Evolutionary conservation across 2,888 invertebrate species (phyloP), one percentile per base, ranked within the genome.

Genomic region (Desoria tigrina): DNA sequence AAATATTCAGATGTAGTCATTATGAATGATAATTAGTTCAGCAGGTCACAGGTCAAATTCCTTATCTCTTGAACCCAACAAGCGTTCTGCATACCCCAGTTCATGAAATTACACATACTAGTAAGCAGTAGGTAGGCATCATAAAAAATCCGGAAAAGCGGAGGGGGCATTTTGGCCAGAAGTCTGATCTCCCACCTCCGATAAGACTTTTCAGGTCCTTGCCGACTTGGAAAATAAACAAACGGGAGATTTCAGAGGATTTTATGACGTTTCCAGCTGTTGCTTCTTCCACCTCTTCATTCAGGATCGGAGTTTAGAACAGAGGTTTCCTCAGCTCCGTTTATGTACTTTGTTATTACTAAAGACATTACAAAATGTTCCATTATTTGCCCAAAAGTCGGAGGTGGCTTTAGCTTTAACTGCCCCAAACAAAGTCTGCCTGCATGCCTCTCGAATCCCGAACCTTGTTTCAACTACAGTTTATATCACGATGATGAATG

Each of bases 151-250:
- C n/a, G n/a, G n/a, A n/a, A 45, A 16, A 21, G 9, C 6, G 45
- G 45, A 45, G 21, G 45, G 45, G 6, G 16, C 16, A 18, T 45
- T 45, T 21, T 45, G 45, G 45, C 45, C 45, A 45, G 21, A 45
- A 45, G 32, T 32, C 32, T 32, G 45, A 21, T 45, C 45, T 16
- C 21, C 45, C 45, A 45, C 16, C 45, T 45, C 16, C 45, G 16
- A 45, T 16, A 45, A 45, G 45, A 18, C 45, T 45, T 45, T 39
- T 45, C 6, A 45, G 45, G 45, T 18, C 45, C 23, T 42, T 24
- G 57, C 57, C 57, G 57, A 57, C 57, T 18, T 28, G 39, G 28
- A 57, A 57, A 57, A 57, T 57, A 57, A 57, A 57, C 57, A 57
- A 45, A 45, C 45, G 39, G 18, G 42, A 55, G 28, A n/a, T n/a